phyloP scores from a whole-genome alignment of 2,113 vertebrate species.

The Cygnus atratus region DNA sequence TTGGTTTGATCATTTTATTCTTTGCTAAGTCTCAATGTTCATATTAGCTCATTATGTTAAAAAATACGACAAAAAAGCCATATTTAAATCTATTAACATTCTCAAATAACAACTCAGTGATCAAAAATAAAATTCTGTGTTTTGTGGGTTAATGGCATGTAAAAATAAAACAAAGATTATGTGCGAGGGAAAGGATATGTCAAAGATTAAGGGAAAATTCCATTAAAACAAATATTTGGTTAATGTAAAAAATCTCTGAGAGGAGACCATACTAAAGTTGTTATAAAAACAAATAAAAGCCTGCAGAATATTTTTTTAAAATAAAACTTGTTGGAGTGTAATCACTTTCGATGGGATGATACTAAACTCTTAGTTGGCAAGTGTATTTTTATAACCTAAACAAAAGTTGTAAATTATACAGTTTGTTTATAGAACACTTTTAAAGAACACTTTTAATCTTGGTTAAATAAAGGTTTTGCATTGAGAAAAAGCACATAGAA shows the following conservation, averaged over 20 bases:
- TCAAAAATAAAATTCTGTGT: neutral
- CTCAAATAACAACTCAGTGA: neutral
- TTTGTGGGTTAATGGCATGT: neutral
- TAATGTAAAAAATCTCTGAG: neutral
- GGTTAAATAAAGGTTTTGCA: neutral
- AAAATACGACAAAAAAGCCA: neutral
- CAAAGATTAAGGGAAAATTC: neutral
- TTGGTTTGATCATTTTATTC: slow-evolving; percentile 6
- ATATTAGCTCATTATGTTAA: neutral
- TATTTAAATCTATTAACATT: neutral
- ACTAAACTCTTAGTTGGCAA: neutral
- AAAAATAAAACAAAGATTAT: neutral
- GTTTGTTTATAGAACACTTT: neutral
- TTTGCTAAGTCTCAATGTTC: neutral
- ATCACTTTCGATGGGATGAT: neutral
- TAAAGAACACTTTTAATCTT: neutral
- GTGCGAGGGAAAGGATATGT: neutral
- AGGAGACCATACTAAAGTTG: neutral
- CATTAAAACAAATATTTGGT: neutral
- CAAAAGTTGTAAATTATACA: neutral
- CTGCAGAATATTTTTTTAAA: neutral
- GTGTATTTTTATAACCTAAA: neutral
- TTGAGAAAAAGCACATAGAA: neutral
- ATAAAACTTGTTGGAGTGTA: neutral
- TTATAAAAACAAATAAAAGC: neutral